Base-by-base conservation (phyloP, 2,888 invertebrate species). In the Allolobophora icterica region DNA sequence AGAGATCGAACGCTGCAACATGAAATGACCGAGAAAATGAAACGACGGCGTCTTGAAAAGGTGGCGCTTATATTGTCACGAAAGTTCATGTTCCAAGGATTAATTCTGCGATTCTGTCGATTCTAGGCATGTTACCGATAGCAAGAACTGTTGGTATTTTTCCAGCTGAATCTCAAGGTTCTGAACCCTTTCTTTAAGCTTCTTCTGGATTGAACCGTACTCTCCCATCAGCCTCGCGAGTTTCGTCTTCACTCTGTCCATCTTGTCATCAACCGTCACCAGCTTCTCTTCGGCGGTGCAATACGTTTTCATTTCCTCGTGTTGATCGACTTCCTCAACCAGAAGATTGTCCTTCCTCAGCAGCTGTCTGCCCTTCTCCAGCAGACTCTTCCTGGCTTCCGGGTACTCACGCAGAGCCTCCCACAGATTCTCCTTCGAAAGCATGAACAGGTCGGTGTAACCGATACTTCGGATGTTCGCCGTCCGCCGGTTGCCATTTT, bases 401-500 rank as follows among this genome's bases (percentile, higher is more conserved):
- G 96, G 96, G 92, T 96, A 96, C 93, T 96, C 96, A 89, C 94
- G 93, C 58, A 99, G 96, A 2, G 98, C 98, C 94, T 98, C 98
- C 97, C 98, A 98, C 89, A 99, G 96, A 95, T 98, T 98, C 94
- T 94, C 94, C 92, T 99, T 99, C 84, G 98, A 98, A 94, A 99
- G 96, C 94, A 98, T 98, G 96, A 99, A 99, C 90, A 99, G 96
- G 96, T 99, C 99, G 8, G 98, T 98, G 92, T 95, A 95, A 13
- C 95, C 95, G 30, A 95, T 94, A 90, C 98, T 97, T 38, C 98
- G 96, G 19, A 99, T 98, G 95, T 98, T 99, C 17, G 99, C 99
- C 0, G 99, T 99, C 92, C 99, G 96, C 91, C 99, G 96, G 95
- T 99, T 99, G 84, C 99, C 99, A 58, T 98, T 98, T 92, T 98